A percentile compares a stretch with the other conserved stretches of the same genome.
These are phyloP conservation scores for Cylas formicarius DNA, from an alignment of 1,140 invertebrate species.

Conservation along the genomic window DNA sequence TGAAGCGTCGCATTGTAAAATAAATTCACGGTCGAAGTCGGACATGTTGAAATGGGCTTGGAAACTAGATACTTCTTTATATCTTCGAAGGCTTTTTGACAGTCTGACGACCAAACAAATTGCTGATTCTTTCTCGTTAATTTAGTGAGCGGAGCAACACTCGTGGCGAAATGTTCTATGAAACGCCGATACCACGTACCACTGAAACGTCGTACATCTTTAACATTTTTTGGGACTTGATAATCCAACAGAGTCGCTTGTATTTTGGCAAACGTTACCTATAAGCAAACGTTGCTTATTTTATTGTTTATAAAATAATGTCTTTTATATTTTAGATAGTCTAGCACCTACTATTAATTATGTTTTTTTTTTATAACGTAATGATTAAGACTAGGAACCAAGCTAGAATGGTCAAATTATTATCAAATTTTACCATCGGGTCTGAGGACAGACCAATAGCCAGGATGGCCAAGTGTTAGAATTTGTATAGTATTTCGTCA, in stretches of 20 bases:
- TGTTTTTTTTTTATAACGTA: too few relatives aligned
- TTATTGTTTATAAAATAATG: too few relatives aligned
- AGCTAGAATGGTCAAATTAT: too few relatives aligned
- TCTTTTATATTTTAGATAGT: too few relatives aligned
- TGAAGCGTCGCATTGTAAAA: slow-evolving; percentile 25
- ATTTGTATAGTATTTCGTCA: too few relatives aligned
- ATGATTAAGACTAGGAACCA: too few relatives aligned
- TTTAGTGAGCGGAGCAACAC: slow-evolving; percentile 6
- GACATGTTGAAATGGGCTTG: slow-evolving; percentile 14
- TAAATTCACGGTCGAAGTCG: slow-evolving; percentile 14
- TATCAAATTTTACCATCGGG: too few relatives aligned
- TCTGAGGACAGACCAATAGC: too few relatives aligned
- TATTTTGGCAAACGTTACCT: too few relatives aligned
- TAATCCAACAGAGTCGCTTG: slow-evolving; percentile 4
- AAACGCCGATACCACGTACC: slow-evolving; percentile 14
- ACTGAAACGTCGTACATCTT: slow-evolving; percentile 1
- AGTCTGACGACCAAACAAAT: slow-evolving; percentile 10
- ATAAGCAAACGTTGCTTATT: too few relatives aligned
- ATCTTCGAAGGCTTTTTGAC: slow-evolving; percentile 12
- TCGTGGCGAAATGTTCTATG: slow-evolving; percentile 13
- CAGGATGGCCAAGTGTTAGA: too few relatives aligned
- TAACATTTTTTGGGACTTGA: slow-evolving; percentile 2
- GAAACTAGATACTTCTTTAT: slow-evolving; percentile 11
- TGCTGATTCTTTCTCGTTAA: slow-evolving; percentile 8
- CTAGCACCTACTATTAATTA: too few relatives aligned